Evolutionary conservation across 2,797 vertebrate species (phyloP), one percentile per base, ranked within the genome.

Genomic region (Lycodopsis pacificus): DNA sequence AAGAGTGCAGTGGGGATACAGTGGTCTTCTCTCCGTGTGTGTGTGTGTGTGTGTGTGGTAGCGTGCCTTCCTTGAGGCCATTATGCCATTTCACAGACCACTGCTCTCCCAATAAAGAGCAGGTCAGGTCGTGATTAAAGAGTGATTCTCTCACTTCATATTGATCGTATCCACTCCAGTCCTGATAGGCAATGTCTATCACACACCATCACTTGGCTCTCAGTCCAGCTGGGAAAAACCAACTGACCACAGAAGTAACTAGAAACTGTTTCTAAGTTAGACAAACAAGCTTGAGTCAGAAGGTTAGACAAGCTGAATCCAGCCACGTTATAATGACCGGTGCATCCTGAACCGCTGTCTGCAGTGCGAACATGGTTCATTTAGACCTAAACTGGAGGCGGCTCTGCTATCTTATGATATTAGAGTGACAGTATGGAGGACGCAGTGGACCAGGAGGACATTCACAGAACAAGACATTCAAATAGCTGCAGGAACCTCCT

Each of bases 51-150:
- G 49, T 27, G 51, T 53, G 42, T 32, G 40, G 54, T 20, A 25
- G 62, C 15, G 7, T 30, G 64, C 8, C 61, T 80, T 80, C 65
- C 82, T 86, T 76, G 56, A 85, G 80, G 83, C 76, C 79, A 85
- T 90, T 73, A 88, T 80, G 71, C 56, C 68, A 80, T 92, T 93
- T 91, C 89, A 93, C 88, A 93, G 89, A 82, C 81, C 76, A 81
- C 62, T 79, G 88, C 81, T 88, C 82, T 80, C 69, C 80, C 86
- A 90, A 88, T 89, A 88, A 91, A 91, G 82, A 91, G 56, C 79
- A 78, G 76, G 68, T 77, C 79, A 84, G 74, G 73, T 71, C 46
- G 74, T 82, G 79, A 92, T 92, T 90, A 83, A 79, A 90, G 66
- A 85, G 83, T 36, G 78, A 84, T 84, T 88, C 86, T 79, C 77